Base-by-base conservation (phyloP, 1,140 invertebrate species). In the Drosophila albomicans region DNA sequence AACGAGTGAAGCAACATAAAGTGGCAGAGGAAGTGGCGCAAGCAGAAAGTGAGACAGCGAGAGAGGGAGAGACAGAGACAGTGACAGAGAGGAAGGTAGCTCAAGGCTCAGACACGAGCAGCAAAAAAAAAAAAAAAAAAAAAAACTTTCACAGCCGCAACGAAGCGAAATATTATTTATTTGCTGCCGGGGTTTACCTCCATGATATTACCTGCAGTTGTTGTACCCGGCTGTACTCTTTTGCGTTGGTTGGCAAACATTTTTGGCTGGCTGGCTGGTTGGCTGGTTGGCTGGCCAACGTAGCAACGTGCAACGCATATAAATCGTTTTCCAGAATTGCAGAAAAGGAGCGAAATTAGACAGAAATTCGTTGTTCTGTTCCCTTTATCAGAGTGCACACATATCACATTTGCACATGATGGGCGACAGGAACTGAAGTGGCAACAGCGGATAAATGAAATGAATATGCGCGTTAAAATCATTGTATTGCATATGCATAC, bases 161-260 rank as follows among this genome's bases (percentile, higher is more conserved):
- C 35, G 41, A 54, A 59, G 49, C 63, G 70, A 87, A 85, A 82
- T 86, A 86, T 86, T 86, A 86, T 86, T 86, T 86, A 86, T 86
- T 81, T 78, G 61, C 75, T 63, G 52, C 30, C 46, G 28, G 11
- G 35, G 45, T 30, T 73, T 67, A 52, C 79, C 51, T 41, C 8
- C 30, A 8, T 43, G 30, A 5, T 2, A n/a, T 6, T 15, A 54
- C 51, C 51, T 54, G 30, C 10, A 15, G 6, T 54, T 54, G 51
- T 54, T 54, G 51, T 54, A 54, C 30, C 28, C 28, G 5, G 51
- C 30, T 52, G 20, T 25, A 20, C 46, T 16, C 46, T 20, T 20
- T 49, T 16, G 32, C 5, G 32, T 32, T 32, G 32, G 5, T 32
- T 32, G 32, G 10, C 35, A 38, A 38, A 7, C 2, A 38, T 10